These are phyloP conservation scores for Hemithea aestivaria DNA, from an alignment of 2,888 invertebrate genomes.

Conservation along the genomic window DNA sequence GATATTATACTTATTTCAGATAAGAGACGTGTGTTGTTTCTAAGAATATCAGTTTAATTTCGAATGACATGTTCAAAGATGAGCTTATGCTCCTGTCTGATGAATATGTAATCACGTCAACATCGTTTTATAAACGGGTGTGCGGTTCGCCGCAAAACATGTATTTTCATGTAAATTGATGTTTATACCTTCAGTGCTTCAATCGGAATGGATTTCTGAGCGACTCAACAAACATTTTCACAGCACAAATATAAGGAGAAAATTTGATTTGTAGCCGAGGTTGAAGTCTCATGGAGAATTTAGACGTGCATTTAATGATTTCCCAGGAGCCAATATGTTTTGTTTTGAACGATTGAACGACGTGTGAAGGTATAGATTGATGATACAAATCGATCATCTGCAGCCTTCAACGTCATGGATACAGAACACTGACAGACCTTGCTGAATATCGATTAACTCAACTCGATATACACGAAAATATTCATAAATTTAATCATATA, in stretches of 20 bases:
- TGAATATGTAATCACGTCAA: slow-evolving; percentile 53
- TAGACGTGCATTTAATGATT: slow-evolving; percentile 18
- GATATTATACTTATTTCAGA: not conserved
- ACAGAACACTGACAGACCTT: not conserved
- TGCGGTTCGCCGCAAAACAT: slow-evolving; percentile 31
- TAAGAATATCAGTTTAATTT: slow-evolving; percentile 38
- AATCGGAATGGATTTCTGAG: slow-evolving; percentile 13
- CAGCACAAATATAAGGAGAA: slow-evolving; percentile 11
- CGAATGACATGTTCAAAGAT: slow-evolving; percentile 28
- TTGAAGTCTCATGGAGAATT: slow-evolving; percentile 16
- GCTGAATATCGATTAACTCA: not conserved
- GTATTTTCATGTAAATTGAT: slow-evolving; percentile 41
- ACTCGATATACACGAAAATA: no score
- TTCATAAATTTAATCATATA: no score
- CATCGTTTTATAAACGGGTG: slow-evolving; percentile 35
- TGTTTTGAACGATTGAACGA: slow-evolving; percentile 8
- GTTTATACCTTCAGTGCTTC: slow-evolving; percentile 17
- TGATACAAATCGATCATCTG: not conserved
- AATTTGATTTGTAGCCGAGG: slow-evolving; percentile 19
- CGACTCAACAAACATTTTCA: slow-evolving; percentile 15
- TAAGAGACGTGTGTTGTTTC: slow-evolving; percentile 27
- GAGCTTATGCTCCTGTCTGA: slow-evolving; percentile 27
- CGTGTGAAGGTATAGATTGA: slow-evolving; percentile 11
- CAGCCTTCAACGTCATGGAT: slow-evolving; percentile 4
- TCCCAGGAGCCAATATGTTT: slow-evolving; percentile 17